Evolutionary conservation across 2,797 vertebrate species (phyloP).

Genomic region (Alca torda): DNA sequence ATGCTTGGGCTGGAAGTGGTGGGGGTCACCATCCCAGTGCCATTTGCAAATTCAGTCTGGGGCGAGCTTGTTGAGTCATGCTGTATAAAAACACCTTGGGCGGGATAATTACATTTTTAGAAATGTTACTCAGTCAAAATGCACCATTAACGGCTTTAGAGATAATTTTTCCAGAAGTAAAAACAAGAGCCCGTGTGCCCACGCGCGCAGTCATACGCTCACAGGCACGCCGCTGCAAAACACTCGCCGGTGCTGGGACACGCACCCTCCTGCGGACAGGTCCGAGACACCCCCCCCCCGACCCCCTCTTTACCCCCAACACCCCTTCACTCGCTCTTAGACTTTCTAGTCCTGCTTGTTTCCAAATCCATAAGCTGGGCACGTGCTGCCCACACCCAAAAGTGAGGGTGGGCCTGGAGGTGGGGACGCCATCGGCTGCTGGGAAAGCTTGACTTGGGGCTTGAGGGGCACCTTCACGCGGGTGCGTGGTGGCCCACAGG

Average conservation of each 20-base stretch:
- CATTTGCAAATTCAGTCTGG: neutral
- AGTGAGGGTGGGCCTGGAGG: neutral
- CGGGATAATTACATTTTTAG: conserved; percentile 17
- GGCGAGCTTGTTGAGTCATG: neutral
- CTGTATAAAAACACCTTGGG: neutral
- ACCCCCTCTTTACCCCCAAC: neutral
- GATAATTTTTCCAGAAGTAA: neutral
- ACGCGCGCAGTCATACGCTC: accelerated
- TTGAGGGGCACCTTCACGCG: neutral
- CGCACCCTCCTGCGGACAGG: accelerated
- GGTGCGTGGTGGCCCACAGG: neutral
- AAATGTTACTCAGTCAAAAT: neutral
- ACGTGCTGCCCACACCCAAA: accelerated
- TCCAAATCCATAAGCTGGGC: neutral
- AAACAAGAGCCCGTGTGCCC: neutral
- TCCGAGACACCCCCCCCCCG: neutral
- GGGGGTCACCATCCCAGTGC: neutral
- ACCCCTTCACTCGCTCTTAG: neutral
- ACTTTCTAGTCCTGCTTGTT: neutral
- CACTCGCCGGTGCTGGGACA: neutral
- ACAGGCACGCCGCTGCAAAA: neutral
- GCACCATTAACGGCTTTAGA: neutral
- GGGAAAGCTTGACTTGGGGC: neutral
- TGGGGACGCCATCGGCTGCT: neutral
- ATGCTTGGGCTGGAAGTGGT: neutral